A percentile compares a stretch with the other conserved stretches of the same genome.
Conservation (phyloP, 2,113 vertebrate species). For the Vulpes ferrilata region DNA sequence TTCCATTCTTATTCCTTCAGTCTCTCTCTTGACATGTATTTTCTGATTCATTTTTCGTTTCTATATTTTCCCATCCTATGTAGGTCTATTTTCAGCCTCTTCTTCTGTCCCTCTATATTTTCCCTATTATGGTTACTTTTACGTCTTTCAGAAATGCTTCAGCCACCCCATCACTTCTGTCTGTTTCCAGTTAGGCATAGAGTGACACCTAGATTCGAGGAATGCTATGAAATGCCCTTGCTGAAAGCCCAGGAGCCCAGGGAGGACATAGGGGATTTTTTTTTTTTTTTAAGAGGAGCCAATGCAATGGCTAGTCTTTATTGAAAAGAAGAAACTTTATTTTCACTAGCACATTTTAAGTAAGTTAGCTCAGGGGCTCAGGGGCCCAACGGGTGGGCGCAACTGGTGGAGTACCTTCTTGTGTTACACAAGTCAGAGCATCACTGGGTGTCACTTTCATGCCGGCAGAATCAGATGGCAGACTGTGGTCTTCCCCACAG, state of each 20-base stretch:
- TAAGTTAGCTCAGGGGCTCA: background rate
- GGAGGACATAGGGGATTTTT: background rate
- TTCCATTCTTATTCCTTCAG: background rate
- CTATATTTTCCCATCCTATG: background rate
- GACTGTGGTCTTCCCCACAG: background rate
- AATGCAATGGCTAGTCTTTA: background rate
- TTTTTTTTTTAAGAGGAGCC: background rate
- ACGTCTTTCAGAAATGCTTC: background rate
- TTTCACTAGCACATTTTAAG: background rate
- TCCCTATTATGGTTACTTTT: background rate
- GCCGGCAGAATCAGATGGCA: background rate
- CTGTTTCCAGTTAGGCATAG: background rate
- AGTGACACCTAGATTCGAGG: background rate
- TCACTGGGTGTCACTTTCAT: rapidly evolving
- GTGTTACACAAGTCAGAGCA: background rate
- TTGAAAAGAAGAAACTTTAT: background rate
- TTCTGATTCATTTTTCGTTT: background rate
- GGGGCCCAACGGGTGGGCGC: background rate
- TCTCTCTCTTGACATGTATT: background rate
- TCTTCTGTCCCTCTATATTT: background rate
- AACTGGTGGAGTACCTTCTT: background rate
- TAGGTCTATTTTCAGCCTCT: background rate
- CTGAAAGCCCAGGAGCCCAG: background rate
- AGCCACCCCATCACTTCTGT: background rate
- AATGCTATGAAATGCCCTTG: background rate